phyloP scores from a whole-genome alignment of 2,113 vertebrate species.

The Cyanoderma ruficeps region DNA sequence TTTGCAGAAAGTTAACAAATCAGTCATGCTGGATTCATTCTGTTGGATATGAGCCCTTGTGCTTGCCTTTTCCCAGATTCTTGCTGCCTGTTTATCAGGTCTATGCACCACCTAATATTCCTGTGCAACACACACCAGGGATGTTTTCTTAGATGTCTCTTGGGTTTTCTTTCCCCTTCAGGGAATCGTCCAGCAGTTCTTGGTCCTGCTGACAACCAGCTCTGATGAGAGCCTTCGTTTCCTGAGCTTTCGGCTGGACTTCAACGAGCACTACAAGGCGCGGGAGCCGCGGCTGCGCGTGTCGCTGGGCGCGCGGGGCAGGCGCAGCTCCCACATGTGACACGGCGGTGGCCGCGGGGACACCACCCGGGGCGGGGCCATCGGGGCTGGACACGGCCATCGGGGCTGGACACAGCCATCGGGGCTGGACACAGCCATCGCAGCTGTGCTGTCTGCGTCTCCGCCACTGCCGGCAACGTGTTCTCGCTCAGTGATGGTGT shows the following conservation, averaged over 20 bases:
- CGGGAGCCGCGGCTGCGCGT: slow-evolving; percentile 86
- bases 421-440: too few relatives aligned
- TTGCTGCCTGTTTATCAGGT: neutral
- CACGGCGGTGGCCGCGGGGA: neutral
- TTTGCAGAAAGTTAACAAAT: neutral
- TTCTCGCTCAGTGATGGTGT: neutral
- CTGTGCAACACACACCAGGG: neutral
- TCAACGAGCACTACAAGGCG: slow-evolving; percentile 93
- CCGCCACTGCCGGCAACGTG: neutral
- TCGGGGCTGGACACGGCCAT: neutral
- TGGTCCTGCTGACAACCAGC: slow-evolving; percentile 89
- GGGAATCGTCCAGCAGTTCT: slow-evolving; percentile 95
- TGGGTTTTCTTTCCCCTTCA: slow-evolving; percentile 45
- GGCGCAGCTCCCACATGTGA: neutral
- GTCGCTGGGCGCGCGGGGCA: slow-evolving; percentile 78
- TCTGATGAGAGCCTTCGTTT: slow-evolving; percentile 91
- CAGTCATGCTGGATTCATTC: too few relatives aligned
- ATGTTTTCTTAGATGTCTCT: neutral
- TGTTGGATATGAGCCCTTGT: neutral
- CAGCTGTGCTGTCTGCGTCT: too few relatives aligned
- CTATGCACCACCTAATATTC: neutral
- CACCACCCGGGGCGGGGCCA: neutral
- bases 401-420: too few relatives aligned
- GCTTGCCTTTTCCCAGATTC: neutral
- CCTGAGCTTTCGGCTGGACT: slow-evolving; percentile 96